phyloP scores from a whole-genome alignment of 2,113 vertebrate genomes.

The Neotragus moschatus region DNA sequence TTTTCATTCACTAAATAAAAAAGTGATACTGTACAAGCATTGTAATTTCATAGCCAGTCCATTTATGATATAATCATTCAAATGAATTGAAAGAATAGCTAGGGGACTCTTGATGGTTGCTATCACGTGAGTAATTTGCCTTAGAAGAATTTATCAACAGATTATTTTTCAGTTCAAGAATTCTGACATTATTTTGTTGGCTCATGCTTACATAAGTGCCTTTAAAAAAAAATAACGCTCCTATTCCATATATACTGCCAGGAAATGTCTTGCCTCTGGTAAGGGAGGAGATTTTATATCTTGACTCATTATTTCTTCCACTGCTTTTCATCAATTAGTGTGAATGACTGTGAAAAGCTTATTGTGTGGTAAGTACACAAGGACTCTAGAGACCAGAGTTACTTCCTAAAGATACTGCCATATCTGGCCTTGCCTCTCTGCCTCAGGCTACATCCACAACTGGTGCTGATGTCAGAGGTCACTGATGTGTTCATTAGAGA shows the following conservation, averaged over 20 bases:
- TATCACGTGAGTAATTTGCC: background rate
- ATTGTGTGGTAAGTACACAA: background rate
- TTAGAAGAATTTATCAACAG: background rate
- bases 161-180: background rate
- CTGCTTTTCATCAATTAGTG: slow-evolving; percentile 17
- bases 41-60: background rate
- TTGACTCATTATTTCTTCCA: background rate
- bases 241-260: background rate
- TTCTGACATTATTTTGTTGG: background rate
- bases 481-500: slow-evolving; percentile 7
- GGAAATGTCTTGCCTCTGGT: background rate
- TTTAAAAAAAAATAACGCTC: background rate
- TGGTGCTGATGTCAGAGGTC: background rate
- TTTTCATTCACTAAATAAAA: background rate
- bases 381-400: background rate
- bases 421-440: background rate
- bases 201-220: background rate
- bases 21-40: background rate
- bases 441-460: background rate
- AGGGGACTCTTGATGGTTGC: background rate
- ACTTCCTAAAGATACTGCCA: background rate
- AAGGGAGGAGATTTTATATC: background rate
- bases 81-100: background rate
- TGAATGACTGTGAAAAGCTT: background rate
- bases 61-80: background rate